Conservation (phyloP, 30 jellyfish, hydroid and myxozoan genomes). For the Rhopilema esculentum region DNA sequence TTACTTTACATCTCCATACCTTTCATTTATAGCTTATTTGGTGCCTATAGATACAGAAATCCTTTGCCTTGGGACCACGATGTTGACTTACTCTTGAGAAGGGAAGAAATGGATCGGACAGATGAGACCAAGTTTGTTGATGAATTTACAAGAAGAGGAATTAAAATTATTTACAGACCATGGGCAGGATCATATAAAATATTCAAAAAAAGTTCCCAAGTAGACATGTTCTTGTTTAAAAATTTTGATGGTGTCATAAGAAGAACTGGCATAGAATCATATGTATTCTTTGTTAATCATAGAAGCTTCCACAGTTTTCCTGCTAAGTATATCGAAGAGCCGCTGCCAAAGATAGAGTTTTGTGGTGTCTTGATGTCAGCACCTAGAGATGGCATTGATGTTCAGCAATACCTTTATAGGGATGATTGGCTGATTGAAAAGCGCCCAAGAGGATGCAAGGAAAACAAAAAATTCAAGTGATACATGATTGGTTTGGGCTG, state of each 20-base stretch:
- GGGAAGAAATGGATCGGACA: constrained; percentile 60
- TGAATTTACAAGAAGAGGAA: constrained; percentile 46
- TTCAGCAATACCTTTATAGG: constrained; percentile 84
- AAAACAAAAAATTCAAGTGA: neutral
- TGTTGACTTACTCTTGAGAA: constrained; percentile 77
- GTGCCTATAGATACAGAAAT: constrained; percentile 84
- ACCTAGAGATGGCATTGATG: constrained; percentile 85
- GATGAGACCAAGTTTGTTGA: constrained; percentile 44
- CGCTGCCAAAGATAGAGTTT: constrained; percentile 71
- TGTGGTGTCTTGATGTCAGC: constrained; percentile 74
- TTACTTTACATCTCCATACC: neutral
- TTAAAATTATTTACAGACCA: constrained; percentile 69
- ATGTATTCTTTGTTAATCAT: constrained; percentile 81
- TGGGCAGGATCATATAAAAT: constrained; percentile 84
- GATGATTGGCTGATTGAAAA: constrained; percentile 80
- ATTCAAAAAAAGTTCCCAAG: constrained; percentile 56
- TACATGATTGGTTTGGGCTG: neutral
- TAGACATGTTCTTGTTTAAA: constrained; percentile 81
- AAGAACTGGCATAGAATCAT: constrained; percentile 89
- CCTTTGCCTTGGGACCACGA: constrained; percentile 98
- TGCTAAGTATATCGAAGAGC: constrained; percentile 52
- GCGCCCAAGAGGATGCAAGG: constrained; percentile 78
- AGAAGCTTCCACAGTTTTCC: constrained; percentile 88
- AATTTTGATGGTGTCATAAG: constrained; percentile 54
- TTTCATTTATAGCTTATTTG: constrained; percentile 81